Evolutionary conservation across 2,113 vertebrate genomes (phyloP).

Genomic region (Calypte anna): DNA sequence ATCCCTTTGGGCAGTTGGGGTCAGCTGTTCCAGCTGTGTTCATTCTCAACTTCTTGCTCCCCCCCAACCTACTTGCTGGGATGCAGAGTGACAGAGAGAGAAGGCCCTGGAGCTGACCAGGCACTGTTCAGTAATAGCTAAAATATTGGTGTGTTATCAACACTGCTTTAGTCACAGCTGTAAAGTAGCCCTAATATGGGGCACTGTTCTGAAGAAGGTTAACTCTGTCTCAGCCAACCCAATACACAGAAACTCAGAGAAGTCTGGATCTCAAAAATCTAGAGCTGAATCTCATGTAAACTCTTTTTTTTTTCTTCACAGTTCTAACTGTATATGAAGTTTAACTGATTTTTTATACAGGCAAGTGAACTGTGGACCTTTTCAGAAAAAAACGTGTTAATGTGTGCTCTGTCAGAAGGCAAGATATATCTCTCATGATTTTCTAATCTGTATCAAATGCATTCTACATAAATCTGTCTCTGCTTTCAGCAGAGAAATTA

Average conservation of each 20-base stretch:
- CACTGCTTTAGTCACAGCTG: not conserved
- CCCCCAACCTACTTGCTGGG: fast-evolving
- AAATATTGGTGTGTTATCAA: not conserved
- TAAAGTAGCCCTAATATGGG: not conserved
- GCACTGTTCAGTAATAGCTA: not conserved
- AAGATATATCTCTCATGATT: not conserved
- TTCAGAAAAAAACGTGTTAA: not conserved
- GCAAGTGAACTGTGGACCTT: not conserved
- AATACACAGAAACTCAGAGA: not conserved
- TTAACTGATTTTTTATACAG: not conserved
- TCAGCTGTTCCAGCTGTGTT: not conserved
- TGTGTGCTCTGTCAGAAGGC: not conserved
- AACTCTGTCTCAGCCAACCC: not conserved
- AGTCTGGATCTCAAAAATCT: not conserved
- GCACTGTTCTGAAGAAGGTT: not conserved
- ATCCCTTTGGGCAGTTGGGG: not conserved
- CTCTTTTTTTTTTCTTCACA: not conserved
- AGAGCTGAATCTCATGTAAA: not conserved
- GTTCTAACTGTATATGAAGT: not conserved
- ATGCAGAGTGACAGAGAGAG: not conserved
- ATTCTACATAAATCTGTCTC: not conserved
- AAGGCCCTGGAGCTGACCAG: not conserved
- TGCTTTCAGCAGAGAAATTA: not conserved
- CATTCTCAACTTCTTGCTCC: not conserved
- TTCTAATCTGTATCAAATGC: not conserved